Percentiles rank a stretch among this genome's conserved stretches.
phyloP scores from a whole-genome alignment of 2,113 vertebrate species.

The Grus americana region DNA sequence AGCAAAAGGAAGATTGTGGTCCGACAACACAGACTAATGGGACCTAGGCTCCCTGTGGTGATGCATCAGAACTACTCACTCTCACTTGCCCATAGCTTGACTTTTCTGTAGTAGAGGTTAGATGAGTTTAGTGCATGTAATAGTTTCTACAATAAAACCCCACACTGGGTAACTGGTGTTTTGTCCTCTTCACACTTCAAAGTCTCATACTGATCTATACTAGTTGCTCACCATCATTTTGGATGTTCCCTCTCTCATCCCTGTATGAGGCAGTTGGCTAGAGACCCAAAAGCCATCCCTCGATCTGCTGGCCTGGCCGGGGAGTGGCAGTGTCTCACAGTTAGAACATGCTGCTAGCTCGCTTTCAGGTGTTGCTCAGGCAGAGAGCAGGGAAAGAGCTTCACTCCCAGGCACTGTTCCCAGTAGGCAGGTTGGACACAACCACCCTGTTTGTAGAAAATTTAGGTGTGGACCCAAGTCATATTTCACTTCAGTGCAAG shows the following conservation, averaged over 20 bases:
- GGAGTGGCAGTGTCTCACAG: background rate
- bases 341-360: background rate
- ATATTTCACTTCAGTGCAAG: background rate
- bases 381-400: background rate
- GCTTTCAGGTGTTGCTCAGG: background rate
- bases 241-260: background rate
- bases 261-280: background rate
- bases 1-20: background rate
- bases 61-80: background rate
- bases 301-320: rapidly evolving
- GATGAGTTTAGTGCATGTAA: background rate
- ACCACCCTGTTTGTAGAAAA: background rate
- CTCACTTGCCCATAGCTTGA: background rate
- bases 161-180: background rate
- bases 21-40: background rate
- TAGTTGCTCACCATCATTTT: background rate
- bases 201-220: background rate
- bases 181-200: background rate
- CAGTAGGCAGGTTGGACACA: background rate
- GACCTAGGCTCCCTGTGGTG: background rate
- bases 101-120: background rate
- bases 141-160: background rate
- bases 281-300: background rate
- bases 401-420: background rate
- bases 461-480: background rate